Conservation (phyloP, 64 coral and sea anemone genomes). For the Montipora foliosa region DNA sequence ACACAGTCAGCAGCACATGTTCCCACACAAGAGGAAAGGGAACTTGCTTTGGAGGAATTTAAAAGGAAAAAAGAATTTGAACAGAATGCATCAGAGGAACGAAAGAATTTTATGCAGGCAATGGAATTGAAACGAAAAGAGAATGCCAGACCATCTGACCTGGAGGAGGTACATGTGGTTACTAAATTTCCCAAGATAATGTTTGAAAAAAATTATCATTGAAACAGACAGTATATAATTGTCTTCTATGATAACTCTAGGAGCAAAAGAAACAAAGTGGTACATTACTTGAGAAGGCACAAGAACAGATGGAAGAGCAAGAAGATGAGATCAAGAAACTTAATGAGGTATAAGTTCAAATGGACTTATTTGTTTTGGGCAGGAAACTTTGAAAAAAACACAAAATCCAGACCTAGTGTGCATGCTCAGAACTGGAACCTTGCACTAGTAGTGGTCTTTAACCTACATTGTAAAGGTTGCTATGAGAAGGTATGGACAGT, state of each 20-base stretch:
- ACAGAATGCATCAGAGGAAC: slow-evolving; percentile 94
- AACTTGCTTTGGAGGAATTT: slow-evolving; percentile 68
- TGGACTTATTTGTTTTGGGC: too few relatives aligned
- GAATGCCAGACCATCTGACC: slow-evolving; percentile 93
- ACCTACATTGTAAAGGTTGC: too few relatives aligned
- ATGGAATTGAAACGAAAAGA: slow-evolving; percentile 97
- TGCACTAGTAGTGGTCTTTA: too few relatives aligned
- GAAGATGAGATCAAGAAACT: slow-evolving; percentile 99
- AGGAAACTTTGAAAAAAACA: too few relatives aligned
- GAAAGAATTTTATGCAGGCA: slow-evolving; percentile 97
- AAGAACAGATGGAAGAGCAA: slow-evolving; percentile 99
- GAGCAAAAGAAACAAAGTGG: slow-evolving; percentile 91
- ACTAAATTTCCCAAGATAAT: too few relatives aligned
- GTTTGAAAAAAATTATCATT: not conserved
- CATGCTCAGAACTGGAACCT: too few relatives aligned
- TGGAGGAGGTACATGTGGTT: slow-evolving; percentile 79
- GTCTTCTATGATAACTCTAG: slow-evolving; percentile 38
- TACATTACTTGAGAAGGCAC: slow-evolving; percentile 93
- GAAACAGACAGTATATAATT: not conserved
- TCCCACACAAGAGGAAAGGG: slow-evolving; percentile 77
- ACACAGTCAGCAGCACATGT: slow-evolving; percentile 80
- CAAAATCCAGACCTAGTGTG: too few relatives aligned
- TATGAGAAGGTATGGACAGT: too few relatives aligned
- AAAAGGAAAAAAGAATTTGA: slow-evolving; percentile 87
- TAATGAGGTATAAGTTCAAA: slow-evolving; percentile 80